Base-by-base conservation (phyloP, 2,113 vertebrate species). In the Corythaeola cristata region DNA sequence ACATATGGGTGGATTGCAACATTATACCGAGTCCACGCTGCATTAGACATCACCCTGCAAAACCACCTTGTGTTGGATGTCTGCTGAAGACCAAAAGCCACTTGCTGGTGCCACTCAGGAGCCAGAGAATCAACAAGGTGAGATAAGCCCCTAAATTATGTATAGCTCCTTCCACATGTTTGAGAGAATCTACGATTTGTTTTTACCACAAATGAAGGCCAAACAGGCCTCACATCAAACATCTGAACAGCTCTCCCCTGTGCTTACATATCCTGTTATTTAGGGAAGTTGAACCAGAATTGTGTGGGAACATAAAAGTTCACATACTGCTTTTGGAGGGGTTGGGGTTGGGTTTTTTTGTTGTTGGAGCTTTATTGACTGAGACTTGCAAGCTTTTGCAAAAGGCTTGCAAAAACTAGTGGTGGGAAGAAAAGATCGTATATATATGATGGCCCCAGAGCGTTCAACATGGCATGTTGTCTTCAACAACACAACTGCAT, bases 391-490 rank as follows among this genome's bases (percentile, higher is more conserved):
- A 44, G 41, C 41, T 15, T 44, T 44, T 44, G 41, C 62, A 64
- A 85, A 85, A 72, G 41, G 68, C 41, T 77, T 30, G 12, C 24
- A 85, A 82, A 90, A 79, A 53, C 3, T 21, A 53, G 0, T 8
- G 16, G 21, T 32, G 22, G 67, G 81, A 84, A 45, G 56, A 55
- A 45, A 77, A 55, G 19, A 79, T 41, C n/a, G n/a, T 23, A 45
- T 35, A 41, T 18, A 67, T 21, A 45, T 0, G 6, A 68, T 18
- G 33, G 37, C 24, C 44, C 55, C 44, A 22, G 20, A 28, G 33
- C 1, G 5, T 33, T 74, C 77, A 91, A 15, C 1, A 8, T 1
- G 2, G 21, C 37, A 62, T 1, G 0, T 0, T 21, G 22, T 78
- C 44, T 64, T 75, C 62, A 76, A 21, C 32, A 93, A 52, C 39